Percentiles rank a stretch among this genome's conserved stretches.
These are phyloP conservation scores for Sphaerolaimus hirsutus DNA, from an alignment of 2,888 invertebrate species.

Conservation along the genomic window DNA sequence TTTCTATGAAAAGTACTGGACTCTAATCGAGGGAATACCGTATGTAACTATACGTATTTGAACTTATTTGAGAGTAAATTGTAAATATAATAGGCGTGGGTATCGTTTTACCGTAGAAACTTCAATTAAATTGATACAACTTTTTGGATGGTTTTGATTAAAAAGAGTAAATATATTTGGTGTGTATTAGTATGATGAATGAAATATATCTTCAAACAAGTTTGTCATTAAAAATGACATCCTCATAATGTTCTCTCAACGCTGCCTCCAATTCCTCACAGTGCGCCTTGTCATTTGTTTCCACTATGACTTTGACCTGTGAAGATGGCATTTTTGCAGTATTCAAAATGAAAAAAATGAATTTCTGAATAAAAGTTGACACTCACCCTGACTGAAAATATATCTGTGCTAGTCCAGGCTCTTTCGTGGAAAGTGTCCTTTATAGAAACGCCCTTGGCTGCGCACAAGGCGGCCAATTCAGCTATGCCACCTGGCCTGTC, in stretches of 20 bases:
- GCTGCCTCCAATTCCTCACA: conserved; percentile 39
- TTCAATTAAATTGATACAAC: no score
- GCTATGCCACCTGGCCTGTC: conserved; percentile 33
- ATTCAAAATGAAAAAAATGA: neutral
- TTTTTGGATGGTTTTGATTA: no score
- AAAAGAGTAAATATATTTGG: no score
- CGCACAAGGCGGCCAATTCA: conserved; percentile 30
- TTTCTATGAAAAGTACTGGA: no score
- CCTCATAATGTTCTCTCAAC: conserved; percentile 35
- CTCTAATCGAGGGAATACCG: no score
- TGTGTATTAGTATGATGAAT: no score
- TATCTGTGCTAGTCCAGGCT: conserved; percentile 70
- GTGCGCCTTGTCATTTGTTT: conserved; percentile 59
- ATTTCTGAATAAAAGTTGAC: no score
- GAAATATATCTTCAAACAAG: no score
- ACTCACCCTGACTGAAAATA: conserved; percentile 39
- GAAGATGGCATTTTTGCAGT: conserved; percentile 13
- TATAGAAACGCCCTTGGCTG: conserved; percentile 36
- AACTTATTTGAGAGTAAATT: no score
- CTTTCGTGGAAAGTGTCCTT: conserved; percentile 87
- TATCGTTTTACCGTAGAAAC: no score
- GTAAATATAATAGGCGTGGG: no score
- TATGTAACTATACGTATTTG: no score
- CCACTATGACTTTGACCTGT: conserved; percentile 64
- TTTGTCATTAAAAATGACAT: conserved; percentile 31